Evolutionary conservation across 2,888 invertebrate species (phyloP).

Genomic region (Osmoderma eremita): DNA sequence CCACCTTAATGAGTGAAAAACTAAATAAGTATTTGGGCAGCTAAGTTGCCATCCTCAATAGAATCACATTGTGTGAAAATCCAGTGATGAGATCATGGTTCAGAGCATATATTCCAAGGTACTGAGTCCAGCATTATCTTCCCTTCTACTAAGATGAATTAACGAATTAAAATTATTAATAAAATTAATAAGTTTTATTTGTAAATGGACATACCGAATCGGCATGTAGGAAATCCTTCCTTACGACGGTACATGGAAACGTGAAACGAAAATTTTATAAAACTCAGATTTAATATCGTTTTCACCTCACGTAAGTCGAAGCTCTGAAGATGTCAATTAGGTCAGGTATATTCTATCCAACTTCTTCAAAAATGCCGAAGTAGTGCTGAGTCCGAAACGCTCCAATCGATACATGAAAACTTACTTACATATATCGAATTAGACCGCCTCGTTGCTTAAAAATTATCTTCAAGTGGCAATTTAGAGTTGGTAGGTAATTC

Average conservation of each 20-base stretch:
- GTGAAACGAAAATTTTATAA: constrained; percentile 22
- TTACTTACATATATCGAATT: constrained; percentile 8
- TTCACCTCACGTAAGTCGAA: constrained; percentile 31
- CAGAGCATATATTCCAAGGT: too few species aligned
- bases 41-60: too few species aligned
- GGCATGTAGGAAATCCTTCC: constrained; percentile 20
- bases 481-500: too few species aligned
- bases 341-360: constrained; percentile 22
- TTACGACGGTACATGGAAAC: constrained; percentile 7
- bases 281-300: constrained; percentile 33
- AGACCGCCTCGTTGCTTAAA: not conserved
- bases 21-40: too few species aligned
- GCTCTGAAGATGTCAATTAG: constrained; percentile 26
- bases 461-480: too few species aligned
- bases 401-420: constrained; percentile 18
- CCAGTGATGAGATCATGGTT: too few species aligned
- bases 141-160: too few species aligned
- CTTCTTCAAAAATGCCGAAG: constrained; percentile 13
- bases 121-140: too few species aligned
- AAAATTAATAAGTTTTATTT: too few species aligned
- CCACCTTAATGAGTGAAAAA: too few species aligned
- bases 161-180: too few species aligned
- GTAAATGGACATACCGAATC: constrained; percentile 4
- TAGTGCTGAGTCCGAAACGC: constrained; percentile 10
- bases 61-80: too few species aligned